phyloP scores from a whole-genome alignment of 1,140 invertebrate genomes.

The Drosophila takahashii region DNA sequence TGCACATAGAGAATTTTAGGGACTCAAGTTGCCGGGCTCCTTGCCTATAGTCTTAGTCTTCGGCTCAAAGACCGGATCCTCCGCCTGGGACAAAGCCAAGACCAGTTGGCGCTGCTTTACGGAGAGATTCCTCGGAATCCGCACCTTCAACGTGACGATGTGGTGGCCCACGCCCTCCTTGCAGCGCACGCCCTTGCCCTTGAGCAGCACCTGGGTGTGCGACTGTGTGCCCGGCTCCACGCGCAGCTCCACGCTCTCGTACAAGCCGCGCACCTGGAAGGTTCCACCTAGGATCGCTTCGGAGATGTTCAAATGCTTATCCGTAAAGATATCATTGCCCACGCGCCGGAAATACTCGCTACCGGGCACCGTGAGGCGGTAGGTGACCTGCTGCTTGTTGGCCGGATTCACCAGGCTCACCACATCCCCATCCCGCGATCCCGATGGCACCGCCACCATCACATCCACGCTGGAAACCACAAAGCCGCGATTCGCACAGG shows the following conservation, averaged over 20 bases:
- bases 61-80: slow-evolving; percentile 67
- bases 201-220: slow-evolving; percentile 59
- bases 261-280: slow-evolving; percentile 66
- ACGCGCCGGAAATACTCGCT: slow-evolving; percentile 73
- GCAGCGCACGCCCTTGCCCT: slow-evolving; percentile 65
- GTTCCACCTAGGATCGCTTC: slow-evolving; percentile 74
- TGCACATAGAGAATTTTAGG: slow-evolving; percentile 67
- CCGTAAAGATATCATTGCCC: slow-evolving; percentile 70
- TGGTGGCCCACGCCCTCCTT: slow-evolving; percentile 63
- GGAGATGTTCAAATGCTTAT: slow-evolving; percentile 67
- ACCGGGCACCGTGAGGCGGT: slow-evolving; percentile 54
- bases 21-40: slow-evolving; percentile 8
- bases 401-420: slow-evolving; percentile 67
- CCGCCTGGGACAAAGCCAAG: slow-evolving; percentile 68
- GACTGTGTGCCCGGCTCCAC: slow-evolving; percentile 74
- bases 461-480: slow-evolving; percentile 59
- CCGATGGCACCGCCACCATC: slow-evolving; percentile 61
- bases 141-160: slow-evolving; percentile 70
- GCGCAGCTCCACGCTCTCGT: slow-evolving; percentile 66
- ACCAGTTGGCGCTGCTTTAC: slow-evolving; percentile 77
- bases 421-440: slow-evolving; percentile 69
- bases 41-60: slow-evolving; percentile 1
- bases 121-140: slow-evolving; percentile 66
- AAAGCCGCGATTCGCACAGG: slow-evolving; percentile 67
- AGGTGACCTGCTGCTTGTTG: slow-evolving; percentile 63